Percentiles rank a stretch among this genome's conserved stretches.
Conservation (phyloP, 2,113 vertebrate species). For the Peromyscus leucopus region DNA sequence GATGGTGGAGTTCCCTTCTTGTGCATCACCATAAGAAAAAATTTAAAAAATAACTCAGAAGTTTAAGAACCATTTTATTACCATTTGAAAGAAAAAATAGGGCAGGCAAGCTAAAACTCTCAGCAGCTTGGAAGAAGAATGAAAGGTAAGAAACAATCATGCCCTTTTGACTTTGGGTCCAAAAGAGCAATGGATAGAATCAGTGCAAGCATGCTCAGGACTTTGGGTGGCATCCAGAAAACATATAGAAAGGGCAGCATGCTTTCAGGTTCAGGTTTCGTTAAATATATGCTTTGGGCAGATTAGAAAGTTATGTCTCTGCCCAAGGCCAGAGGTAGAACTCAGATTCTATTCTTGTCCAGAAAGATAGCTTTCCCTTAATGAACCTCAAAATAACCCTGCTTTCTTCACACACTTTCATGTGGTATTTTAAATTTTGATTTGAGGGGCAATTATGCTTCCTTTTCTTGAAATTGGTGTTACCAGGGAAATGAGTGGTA, state of each 20-base stretch:
- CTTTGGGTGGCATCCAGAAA: not conserved
- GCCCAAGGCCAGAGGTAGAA: not conserved
- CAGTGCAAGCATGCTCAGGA: not conserved
- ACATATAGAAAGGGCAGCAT: not conserved
- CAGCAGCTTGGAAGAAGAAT: not conserved
- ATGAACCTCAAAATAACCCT: not conserved
- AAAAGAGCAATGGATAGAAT: not conserved
- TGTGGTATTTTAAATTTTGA: not conserved
- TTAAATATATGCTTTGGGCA: not conserved
- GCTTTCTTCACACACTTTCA: not conserved
- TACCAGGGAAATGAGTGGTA: not conserved
- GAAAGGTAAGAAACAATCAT: not conserved
- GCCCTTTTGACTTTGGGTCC: not conserved
- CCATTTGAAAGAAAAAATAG: not conserved
- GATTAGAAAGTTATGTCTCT: not conserved
- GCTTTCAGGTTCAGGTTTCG: not conserved
- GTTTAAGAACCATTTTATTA: not conserved
- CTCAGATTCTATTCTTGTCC: not conserved
- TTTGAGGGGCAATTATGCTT: not conserved
- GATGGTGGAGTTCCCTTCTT: not conserved
- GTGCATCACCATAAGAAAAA: not conserved
- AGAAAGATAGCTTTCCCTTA: not conserved
- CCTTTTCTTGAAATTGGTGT: not conserved
- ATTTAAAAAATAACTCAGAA: not conserved
- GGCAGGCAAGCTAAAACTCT: not conserved